These are phyloP conservation scores for Physella acuta DNA, from an alignment of 1,140 invertebrate species.

Conservation along the genomic window DNA sequence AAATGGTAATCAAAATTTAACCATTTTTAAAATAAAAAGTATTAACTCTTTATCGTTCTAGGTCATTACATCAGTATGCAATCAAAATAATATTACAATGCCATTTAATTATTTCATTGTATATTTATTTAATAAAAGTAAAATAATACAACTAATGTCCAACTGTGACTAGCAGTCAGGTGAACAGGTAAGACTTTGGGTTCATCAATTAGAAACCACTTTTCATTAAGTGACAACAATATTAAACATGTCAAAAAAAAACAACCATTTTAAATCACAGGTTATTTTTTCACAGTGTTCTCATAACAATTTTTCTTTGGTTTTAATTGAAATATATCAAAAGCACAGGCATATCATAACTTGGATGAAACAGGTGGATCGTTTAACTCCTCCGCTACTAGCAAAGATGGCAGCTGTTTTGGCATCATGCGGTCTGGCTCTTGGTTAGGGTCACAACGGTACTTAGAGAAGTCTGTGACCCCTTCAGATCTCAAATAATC, in stretches of 20 bases:
- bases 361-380: slow-evolving; percentile 9
- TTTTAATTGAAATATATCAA: not conserved
- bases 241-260: not conserved
- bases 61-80: too few species aligned
- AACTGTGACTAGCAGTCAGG: too few species aligned
- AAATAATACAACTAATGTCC: too few species aligned
- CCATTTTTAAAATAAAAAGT: too few species aligned
- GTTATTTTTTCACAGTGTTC: not conserved
- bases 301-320: not conserved
- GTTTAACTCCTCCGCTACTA: slow-evolving; percentile 39
- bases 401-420: slow-evolving; percentile 35
- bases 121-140: too few species aligned
- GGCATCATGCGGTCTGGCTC: slow-evolving; percentile 51
- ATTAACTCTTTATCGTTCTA: too few species aligned
- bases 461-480: slow-evolving; percentile 40
- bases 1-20: too few species aligned
- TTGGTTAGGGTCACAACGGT: slow-evolving; percentile 40
- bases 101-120: too few species aligned
- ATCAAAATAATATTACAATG: too few species aligned
- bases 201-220: not conserved
- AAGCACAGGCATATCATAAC: not conserved
- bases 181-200: too few species aligned
- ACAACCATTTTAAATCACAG: not conserved
- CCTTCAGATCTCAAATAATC: slow-evolving; percentile 42
- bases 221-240: not conserved